These are phyloP conservation scores for Apostichopus californicus DNA, from an alignment of 35 echinoderm and acorn worm species.

Conservation along the genomic window DNA sequence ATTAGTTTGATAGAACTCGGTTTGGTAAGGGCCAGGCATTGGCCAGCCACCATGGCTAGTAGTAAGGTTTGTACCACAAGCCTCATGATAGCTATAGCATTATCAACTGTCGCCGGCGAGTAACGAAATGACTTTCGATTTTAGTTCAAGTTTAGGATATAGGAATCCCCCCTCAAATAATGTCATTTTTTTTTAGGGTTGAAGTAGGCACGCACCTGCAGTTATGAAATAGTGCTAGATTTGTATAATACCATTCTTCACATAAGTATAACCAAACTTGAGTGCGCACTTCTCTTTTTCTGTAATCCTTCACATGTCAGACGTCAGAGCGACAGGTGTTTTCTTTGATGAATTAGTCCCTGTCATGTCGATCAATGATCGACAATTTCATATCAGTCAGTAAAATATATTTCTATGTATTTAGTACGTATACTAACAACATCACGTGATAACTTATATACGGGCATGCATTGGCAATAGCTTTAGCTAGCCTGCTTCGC, in stretches of 20 bases:
- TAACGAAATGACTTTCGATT: neutral
- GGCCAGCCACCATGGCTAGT: neutral
- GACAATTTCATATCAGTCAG: too few relatives aligned
- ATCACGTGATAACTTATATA: too few relatives aligned
- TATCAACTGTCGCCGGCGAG: neutral
- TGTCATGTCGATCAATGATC: too few relatives aligned
- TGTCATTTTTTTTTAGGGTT: too few relatives aligned
- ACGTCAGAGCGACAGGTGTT: neutral
- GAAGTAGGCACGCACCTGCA: too few relatives aligned
- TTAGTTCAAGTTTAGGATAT: neutral
- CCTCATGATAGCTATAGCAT: neutral
- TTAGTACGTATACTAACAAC: too few relatives aligned
- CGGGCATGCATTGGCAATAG: too few relatives aligned
- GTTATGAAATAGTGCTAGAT: too few relatives aligned
- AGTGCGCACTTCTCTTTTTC: neutral
- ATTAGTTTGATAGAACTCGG: conserved; percentile 54
- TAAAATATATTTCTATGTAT: too few relatives aligned
- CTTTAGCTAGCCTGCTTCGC: too few relatives aligned
- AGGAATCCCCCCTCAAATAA: too few relatives aligned
- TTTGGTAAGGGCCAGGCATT: conserved; percentile 38
- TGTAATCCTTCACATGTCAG: neutral
- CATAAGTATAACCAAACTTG: neutral
- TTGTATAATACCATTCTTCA: too few relatives aligned
- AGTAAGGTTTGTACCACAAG: neutral
- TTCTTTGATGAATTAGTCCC: neutral